Conservation (phyloP, 2,797 vertebrate species). For the Hypotaenidia philippensis region DNA sequence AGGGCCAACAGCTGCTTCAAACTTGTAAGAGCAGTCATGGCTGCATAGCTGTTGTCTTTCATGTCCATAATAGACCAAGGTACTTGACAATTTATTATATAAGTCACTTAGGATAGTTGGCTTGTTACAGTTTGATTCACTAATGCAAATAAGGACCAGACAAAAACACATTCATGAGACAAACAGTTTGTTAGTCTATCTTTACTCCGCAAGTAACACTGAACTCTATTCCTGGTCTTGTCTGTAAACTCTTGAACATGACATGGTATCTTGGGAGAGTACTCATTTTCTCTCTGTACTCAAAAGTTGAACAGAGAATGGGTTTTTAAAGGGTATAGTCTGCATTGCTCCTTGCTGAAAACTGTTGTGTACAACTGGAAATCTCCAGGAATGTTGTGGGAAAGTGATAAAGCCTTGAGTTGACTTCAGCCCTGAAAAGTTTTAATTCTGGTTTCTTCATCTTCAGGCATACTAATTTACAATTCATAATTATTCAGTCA, state of each 20-base stretch:
- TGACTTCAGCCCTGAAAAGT: not conserved
- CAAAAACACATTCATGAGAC: not conserved
- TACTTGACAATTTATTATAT: no score
- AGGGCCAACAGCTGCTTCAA: not conserved
- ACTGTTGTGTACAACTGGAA: not conserved
- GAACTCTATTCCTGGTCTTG: not conserved
- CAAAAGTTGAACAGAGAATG: not conserved
- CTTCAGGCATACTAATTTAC: not conserved
- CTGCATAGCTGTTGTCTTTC: not conserved
- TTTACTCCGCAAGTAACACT: no score
- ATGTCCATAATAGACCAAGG: fast-evolving
- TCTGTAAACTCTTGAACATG: not conserved
- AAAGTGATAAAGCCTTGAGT: fast-evolving
- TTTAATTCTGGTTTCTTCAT: not conserved
- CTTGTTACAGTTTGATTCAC: not conserved
- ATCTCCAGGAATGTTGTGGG: not conserved
- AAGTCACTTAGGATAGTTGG: not conserved
- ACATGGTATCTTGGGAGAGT: not conserved
- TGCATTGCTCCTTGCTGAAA: not conserved
- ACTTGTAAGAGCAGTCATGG: not conserved
- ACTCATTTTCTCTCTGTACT: not conserved
- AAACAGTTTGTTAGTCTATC: not conserved
- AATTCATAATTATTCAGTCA: constrained; percentile 3
- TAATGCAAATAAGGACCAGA: not conserved
- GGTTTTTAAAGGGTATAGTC: not conserved